phyloP scores from a whole-genome alignment of 2,888 invertebrate genomes.

The Tetranychus piercei region DNA sequence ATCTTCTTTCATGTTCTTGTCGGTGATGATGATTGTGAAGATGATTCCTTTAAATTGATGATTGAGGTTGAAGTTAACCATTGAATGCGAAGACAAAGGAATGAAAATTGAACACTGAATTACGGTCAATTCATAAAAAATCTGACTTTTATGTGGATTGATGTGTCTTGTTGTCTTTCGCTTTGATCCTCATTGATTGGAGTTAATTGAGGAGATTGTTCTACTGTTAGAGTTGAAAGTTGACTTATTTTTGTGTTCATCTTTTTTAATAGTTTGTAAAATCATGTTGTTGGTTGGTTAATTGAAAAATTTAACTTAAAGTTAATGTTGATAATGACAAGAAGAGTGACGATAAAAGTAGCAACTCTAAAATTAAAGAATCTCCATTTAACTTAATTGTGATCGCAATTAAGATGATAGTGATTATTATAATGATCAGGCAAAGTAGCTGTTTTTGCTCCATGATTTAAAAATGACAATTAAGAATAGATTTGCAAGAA shows the following conservation, averaged over 20 bases:
- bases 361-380: background rate
- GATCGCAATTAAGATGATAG: background rate
- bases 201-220: background rate
- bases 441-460: background rate
- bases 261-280: background rate
- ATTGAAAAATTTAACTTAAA: background rate
- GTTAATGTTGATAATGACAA: background rate
- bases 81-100: background rate
- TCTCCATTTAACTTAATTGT: background rate
- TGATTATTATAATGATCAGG: background rate
- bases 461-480: background rate
- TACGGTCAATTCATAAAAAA: background rate
- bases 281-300: background rate
- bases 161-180: background rate
- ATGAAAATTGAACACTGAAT: background rate
- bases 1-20: background rate
- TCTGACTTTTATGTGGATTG: background rate
- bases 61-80: background rate
- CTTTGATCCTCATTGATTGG: background rate
- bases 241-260: background rate
- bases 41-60: background rate
- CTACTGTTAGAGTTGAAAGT: background rate
- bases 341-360: background rate
- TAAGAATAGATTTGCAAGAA: slow-evolving; percentile 2
- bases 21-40: background rate